Base-by-base conservation (phyloP, 2,888 invertebrate genomes). In the Tupiocoris notatus region DNA sequence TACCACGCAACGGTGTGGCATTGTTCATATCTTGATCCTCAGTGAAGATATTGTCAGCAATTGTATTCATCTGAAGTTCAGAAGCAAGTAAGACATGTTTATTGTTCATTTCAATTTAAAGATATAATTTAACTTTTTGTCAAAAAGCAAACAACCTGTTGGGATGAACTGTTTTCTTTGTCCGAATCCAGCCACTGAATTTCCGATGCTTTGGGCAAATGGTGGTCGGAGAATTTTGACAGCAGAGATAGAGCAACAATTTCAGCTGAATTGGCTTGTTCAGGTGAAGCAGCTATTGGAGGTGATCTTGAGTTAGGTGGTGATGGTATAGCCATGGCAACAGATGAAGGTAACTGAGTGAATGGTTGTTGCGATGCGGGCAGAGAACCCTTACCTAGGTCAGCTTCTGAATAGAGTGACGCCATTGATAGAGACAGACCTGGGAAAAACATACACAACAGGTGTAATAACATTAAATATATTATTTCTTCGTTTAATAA, bases 151-250 rank as follows among this genome's bases (percentile, higher is more conserved):
- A 3, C 39, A 12, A 70, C 70, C 75, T 74, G 77, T 57, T 93
- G 93, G 0, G 92, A 92, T 9, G 89, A 91, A 12, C 12, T 12
- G 6, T 39, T 39, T 82, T 93, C 92, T 81, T 88, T 83, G 81
- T 93, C 92, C 0, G 92, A 90, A 0, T 93, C 92, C 1, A 93
- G 85, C 93, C 93, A 94, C 81, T 91, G 88, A 57, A 94, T 84
- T 81, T 93, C 92, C 0, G 91, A 91, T 1, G 92, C 91, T 80
- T 90, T 88, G 0, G 93, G 93, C 70, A 93, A 84, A 82, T 91
- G 91, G 81, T 90, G 89, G 80, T 92, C 91, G 78, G 88, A 90
- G 82, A 93, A 93, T 82, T 89, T 89, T 77, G 90, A 89, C 75
- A 94, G 89, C 22, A 94, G 84, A 21, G 90, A 91, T 20, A 93